Percentiles rank a stretch among this genome's conserved stretches.
Conservation (phyloP, 2,888 invertebrate species). For the Coelopa pilipes region DNA sequence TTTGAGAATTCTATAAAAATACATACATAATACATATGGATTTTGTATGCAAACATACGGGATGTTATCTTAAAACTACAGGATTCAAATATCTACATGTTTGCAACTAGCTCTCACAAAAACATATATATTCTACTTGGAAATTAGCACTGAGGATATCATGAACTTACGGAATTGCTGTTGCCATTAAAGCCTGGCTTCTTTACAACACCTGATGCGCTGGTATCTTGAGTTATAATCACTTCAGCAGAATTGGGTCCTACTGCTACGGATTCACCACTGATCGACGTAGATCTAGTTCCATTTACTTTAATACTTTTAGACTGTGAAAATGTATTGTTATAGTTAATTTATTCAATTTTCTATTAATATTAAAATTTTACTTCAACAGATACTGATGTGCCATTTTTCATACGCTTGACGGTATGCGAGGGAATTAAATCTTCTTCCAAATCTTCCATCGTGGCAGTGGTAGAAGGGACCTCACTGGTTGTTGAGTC, state of each 20-base stretch:
- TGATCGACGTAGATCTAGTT: constrained; percentile 36
- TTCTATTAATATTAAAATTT: constrained; percentile 41
- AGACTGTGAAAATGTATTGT: constrained; percentile 41
- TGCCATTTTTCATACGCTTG: constrained; percentile 68
- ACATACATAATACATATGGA: constrained; percentile 39
- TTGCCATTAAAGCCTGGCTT: constrained; percentile 60
- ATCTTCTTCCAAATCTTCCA: constrained; percentile 70
- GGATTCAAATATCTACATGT: not conserved
- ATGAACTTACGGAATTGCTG: constrained; percentile 24
- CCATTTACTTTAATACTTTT: constrained; percentile 61
- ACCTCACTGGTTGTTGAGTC: constrained; percentile 63
- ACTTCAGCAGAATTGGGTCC: constrained; percentile 61
- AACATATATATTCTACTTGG: not conserved
- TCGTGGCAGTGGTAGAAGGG: constrained; percentile 44
- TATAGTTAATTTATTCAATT: not conserved
- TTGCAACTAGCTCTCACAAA: not conserved
- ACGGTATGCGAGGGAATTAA: constrained; percentile 69
- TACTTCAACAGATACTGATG: constrained; percentile 57
- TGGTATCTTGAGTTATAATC: constrained; percentile 63
- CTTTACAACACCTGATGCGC: constrained; percentile 63
- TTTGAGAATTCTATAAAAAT: constrained; percentile 57
- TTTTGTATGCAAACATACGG: constrained; percentile 25
- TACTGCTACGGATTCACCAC: constrained; percentile 44
- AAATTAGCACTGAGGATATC: not conserved
- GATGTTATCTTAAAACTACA: constrained; percentile 9